Percentiles rank a stretch among this genome's conserved stretches.
phyloP scores from a whole-genome alignment of 2,888 invertebrate species.

The Galerucella calmariensis region DNA sequence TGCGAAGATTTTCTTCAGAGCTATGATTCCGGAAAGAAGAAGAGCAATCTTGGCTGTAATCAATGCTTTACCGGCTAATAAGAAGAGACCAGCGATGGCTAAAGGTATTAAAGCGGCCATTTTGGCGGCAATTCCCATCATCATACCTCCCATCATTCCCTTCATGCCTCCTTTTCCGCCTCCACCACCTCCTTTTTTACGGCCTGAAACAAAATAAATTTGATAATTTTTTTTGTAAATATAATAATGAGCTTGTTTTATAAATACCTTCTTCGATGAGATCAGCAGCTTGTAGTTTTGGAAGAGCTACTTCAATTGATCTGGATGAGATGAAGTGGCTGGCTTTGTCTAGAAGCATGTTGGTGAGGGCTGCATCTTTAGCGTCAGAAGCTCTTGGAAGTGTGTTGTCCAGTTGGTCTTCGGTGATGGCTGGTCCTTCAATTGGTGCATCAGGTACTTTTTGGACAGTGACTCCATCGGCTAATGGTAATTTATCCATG shows the following conservation, averaged over 20 bases:
- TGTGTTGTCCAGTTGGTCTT: conserved; percentile 77
- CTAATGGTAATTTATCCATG: conserved; percentile 73
- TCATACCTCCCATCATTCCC: conserved; percentile 92
- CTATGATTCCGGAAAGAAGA: conserved; percentile 82
- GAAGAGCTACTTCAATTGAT: conserved; percentile 80
- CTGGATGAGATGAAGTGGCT: conserved; percentile 79
- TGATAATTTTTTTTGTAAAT: neutral
- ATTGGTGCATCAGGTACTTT: conserved; percentile 67
- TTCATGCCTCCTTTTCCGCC: conserved; percentile 74
- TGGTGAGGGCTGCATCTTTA: conserved; percentile 75
- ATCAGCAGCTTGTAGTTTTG: conserved; percentile 72
- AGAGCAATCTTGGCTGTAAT: conserved; percentile 84
- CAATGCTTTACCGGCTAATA: conserved; percentile 87
- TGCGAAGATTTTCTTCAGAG: conserved; percentile 82
- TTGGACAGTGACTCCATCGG: conserved; percentile 77
- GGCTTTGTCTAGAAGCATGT: conserved; percentile 77
- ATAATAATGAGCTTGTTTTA: conserved; percentile 8
- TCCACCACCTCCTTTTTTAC: conserved; percentile 68
- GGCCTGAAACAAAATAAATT: conserved; percentile 43
- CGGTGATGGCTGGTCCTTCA: conserved; percentile 73
- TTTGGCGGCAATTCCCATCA: conserved; percentile 88
- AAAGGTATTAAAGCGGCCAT: conserved; percentile 84
- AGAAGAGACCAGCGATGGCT: conserved; percentile 82
- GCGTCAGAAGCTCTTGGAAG: conserved; percentile 75
- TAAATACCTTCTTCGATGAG: conserved; percentile 78